Evolutionary conservation across 2,113 vertebrate genomes (phyloP), one percentile per base, ranked within the genome.

Genomic region (Thunnus thynnus): DNA sequence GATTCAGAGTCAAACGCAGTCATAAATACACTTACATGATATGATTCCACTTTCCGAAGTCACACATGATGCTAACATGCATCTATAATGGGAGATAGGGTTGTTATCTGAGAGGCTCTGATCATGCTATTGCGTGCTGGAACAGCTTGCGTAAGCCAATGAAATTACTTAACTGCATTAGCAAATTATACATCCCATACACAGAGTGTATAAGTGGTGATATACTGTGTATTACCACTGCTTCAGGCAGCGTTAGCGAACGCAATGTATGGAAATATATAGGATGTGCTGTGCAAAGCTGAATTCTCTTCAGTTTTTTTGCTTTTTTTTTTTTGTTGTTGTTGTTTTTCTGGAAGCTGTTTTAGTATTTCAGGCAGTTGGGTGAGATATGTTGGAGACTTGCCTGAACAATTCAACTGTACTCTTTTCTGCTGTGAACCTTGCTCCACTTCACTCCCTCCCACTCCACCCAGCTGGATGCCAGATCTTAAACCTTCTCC

Each of bases 401-500:
- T 13, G 69, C 10, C 16, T 52, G 16, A 63, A 60, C 47, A 65
- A n/a, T 66, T 58, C 83, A 69, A 1, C 60, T 44, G 20, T 22
- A 17, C 54, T 44, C 54, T 25, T 10, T 20, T 67, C 1, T 5
- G 44, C 46, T 47, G 13, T 63, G 27, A 71, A 68, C 76, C 27
- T 79, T 32, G 44, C 76, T 30, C 55, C 36, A 9, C 17, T 73
- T 67, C 25, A 48, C 25, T 71, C 65, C 14, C 7, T 54, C 61
- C 52, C 46, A 46, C 71, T 83, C 63, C 67, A 44, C 60, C 46
- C 41, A 65, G 67, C 73, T 75, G 67, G 64, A 46, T 9, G 41
- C 82, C 63, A 67, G 17, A 85, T 82, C 76, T 75, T 60, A 76
- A 71, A 72, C 16, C 55, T 62, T 83, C 72, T 65, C 76, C 7